Base-by-base conservation (phyloP, 2,113 vertebrate genomes). In the Macroglossus sobrinus region DNA sequence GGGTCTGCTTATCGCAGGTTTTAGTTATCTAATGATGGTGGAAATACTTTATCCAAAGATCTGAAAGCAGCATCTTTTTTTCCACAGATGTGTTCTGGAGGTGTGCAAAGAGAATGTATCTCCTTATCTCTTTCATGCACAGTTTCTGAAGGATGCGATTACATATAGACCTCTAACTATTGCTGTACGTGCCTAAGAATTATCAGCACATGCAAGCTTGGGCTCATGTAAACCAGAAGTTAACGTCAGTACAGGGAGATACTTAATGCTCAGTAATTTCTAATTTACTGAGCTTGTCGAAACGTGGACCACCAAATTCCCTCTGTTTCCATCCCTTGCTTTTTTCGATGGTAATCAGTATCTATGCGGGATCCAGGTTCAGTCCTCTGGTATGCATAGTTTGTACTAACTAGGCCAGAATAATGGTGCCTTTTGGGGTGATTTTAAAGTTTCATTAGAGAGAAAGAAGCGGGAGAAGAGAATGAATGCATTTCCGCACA, bases 371-470 rank as follows among this genome's bases (percentile, higher is more conserved):
- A 43, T 43, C 33, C 92, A 59, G 3, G 30, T 76, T 57, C 33
- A 78, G 61, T 45, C 33, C 43, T 74, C 33, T 88, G 43, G 63
- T 61, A 45, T 90, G 66, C 76, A 63, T 81, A 90, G 28, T 91
- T 68, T 35, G 22, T 53, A 45, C 63, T 81, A 68, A 95, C n/a
- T 30, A 47, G 43, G 43, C 64, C 61, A 81, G 90, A 84, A 75
- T 96, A 55, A 79, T 75, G 64, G 71, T 75, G 66, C 75, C 63
- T 78, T 81, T 89, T 61, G 15, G 38, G 85, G 33, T 74, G 47
- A 85, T 94, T 96, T 59, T 82, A 64, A 92, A 72, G 85, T 95
- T 96, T 86, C 38, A 61, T 69, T 91, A 75, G 74, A 40, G 75
- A 63, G 63, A 69, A 96, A 87, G 30, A 66, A 91, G 19, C 8